Conservation (phyloP, 1,140 invertebrate species). For the Ctenoplectra terminalis region DNA sequence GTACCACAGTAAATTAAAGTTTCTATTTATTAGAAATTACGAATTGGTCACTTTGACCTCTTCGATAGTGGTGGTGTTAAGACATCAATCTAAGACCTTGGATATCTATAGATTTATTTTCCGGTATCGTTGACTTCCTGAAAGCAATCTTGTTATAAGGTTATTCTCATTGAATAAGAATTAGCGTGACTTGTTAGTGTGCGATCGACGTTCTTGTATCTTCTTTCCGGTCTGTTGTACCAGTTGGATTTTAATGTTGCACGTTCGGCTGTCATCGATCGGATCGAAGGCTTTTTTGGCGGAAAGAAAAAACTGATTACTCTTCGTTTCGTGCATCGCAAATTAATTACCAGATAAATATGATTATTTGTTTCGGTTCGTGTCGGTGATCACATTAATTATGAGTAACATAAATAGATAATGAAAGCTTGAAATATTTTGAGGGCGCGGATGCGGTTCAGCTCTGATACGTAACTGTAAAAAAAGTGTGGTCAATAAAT, state of each 20-base stretch:
- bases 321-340: neutral
- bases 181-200: slow-evolving; percentile 8
- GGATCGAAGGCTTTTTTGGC: slow-evolving; percentile 27
- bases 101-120: neutral
- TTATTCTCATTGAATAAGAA: slow-evolving; percentile 4
- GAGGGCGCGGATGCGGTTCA: no score
- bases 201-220: slow-evolving; percentile 6
- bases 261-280: slow-evolving; percentile 26
- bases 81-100: neutral
- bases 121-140: neutral
- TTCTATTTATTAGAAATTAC: no score
- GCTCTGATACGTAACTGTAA: no score
- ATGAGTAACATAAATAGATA: no score
- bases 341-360: no score
- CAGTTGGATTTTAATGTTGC: slow-evolving; percentile 16
- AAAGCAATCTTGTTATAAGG: neutral
- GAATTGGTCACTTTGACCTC: no score
- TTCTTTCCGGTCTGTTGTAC: slow-evolving; percentile 10
- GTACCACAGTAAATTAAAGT: no score
- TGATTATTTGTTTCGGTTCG: no score
- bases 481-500: no score
- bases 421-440: no score
- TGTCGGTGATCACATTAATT: no score
- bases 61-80: no score
- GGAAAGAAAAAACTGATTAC: slow-evolving; percentile 11